These are phyloP conservation scores for Drosophila birchii DNA, from an alignment of 2,888 invertebrate genomes.

Conservation along the genomic window DNA sequence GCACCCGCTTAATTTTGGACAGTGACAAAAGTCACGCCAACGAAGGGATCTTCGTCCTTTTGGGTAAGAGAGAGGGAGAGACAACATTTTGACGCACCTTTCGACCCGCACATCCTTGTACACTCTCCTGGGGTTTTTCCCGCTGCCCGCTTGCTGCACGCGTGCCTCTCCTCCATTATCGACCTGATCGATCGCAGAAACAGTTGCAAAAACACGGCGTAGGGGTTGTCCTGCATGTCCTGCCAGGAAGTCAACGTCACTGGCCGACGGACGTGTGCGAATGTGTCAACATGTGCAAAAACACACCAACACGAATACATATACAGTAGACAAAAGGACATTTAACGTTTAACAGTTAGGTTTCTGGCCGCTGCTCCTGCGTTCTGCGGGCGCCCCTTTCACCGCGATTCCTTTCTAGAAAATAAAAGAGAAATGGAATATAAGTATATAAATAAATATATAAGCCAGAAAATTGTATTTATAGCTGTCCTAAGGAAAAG, in stretches of 20 bases:
- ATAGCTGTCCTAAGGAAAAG: too few relatives aligned
- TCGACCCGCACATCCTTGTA: conserved; percentile 65
- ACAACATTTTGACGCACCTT: conserved; percentile 62
- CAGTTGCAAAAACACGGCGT: conserved; percentile 67
- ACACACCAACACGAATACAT: conserved; percentile 4
- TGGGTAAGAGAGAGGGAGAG: background rate
- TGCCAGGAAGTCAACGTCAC: conserved; percentile 72
- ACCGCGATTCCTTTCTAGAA: background rate
- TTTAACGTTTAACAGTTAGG: conserved; percentile 63
- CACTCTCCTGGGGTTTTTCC: conserved; percentile 37
- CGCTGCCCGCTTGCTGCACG: conserved; percentile 70
- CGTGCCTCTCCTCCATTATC: conserved; percentile 58
- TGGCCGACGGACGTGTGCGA: conserved; percentile 30
- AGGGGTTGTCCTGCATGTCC: conserved; percentile 30
- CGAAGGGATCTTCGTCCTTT: background rate
- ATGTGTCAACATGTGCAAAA: conserved; percentile 71
- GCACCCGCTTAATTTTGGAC: conserved; percentile 64
- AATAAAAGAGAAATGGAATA: background rate
- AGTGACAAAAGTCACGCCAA: conserved; percentile 66
- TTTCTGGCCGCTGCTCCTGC: conserved; percentile 1
- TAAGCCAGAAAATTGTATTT: background rate
- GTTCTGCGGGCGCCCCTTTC: conserved; percentile 51
- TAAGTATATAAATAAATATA: background rate
- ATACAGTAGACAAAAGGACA: conserved; percentile 26
- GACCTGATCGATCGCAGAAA: conserved; percentile 44